These are phyloP conservation scores for Amblyopsis hoosieri DNA, from an alignment of 2,797 vertebrate species.

Conservation along the genomic window DNA sequence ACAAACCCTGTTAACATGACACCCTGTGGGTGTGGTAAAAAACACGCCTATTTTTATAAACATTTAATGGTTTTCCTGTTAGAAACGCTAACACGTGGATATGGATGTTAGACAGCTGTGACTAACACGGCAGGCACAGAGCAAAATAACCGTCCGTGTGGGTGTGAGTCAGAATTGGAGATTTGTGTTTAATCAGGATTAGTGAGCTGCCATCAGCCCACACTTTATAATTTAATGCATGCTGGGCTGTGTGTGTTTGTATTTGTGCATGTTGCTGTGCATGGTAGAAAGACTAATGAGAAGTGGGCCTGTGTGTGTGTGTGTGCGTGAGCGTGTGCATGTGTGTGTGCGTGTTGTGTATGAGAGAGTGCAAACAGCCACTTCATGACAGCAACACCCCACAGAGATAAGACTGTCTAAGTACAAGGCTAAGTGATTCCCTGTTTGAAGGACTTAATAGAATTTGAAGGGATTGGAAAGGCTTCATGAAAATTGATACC, in stretches of 20 bases:
- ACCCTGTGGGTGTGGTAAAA: not conserved
- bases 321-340: slow-evolving; percentile 11
- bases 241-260: slow-evolving; percentile 25
- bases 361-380: slow-evolving; percentile 42
- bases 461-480: slow-evolving; percentile 31
- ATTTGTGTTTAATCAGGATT: slow-evolving; percentile 73
- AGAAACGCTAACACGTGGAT: no score
- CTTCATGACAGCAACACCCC: slow-evolving; percentile 52
- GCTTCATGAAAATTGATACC: slow-evolving; percentile 45
- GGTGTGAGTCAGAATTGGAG: slow-evolving; percentile 54
- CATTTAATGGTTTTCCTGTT: not conserved
- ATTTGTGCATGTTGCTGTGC: slow-evolving; percentile 1
- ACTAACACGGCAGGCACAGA: no score
- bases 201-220: slow-evolving; percentile 53
- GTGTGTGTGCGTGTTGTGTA: slow-evolving; percentile 11
- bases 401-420: slow-evolving; percentile 64
- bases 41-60: not conserved
- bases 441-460: slow-evolving; percentile 56
- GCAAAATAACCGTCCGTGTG: slow-evolving; percentile 6
- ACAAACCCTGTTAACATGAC: slow-evolving; percentile 1
- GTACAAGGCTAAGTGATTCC: slow-evolving; percentile 66
- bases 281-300: not conserved
- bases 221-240: slow-evolving; percentile 65
- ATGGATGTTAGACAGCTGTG: no score
- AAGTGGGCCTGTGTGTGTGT: no score